Evolutionary conservation across 2,797 vertebrate genomes (phyloP).

Genomic region (Lagorchestes hirsutus): DNA sequence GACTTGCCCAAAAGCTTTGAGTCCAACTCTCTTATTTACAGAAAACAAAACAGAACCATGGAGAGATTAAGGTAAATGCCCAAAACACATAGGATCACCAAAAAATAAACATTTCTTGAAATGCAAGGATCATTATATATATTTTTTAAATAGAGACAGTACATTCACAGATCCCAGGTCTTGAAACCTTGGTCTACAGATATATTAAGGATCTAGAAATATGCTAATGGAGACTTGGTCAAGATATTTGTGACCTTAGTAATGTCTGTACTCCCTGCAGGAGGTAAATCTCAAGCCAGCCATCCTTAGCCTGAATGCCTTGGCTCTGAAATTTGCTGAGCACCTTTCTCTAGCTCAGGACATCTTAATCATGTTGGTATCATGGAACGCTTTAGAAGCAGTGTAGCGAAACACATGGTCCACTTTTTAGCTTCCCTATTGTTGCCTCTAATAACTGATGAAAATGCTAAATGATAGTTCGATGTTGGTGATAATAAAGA

Average conservation of each 20-base stretch:
- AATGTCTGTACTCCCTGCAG: not conserved
- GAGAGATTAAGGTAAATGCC: not conserved
- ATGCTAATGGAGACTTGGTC: not conserved
- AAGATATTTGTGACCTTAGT: not conserved
- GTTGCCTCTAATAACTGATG: not conserved
- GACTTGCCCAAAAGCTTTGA: not conserved
- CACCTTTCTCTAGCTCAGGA: not conserved
- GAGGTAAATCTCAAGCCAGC: not conserved
- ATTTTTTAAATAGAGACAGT: not conserved
- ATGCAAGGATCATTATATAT: not conserved
- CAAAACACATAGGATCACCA: not conserved
- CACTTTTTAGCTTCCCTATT: not conserved
- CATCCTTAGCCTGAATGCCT: not conserved
- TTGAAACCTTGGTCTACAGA: not conserved
- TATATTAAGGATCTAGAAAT: not conserved
- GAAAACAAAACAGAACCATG: not conserved
- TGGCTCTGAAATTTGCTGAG: not conserved
- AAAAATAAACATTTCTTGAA: not conserved
- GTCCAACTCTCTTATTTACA: not conserved
- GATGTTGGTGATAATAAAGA: not conserved
- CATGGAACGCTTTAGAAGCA: not conserved
- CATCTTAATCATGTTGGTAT: not conserved
- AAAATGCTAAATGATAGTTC: not conserved
- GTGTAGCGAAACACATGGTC: not conserved
- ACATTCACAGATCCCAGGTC: not conserved